Evolutionary conservation across 2,113 vertebrate species (phyloP).

Genomic region (Mus spicilegus): DNA sequence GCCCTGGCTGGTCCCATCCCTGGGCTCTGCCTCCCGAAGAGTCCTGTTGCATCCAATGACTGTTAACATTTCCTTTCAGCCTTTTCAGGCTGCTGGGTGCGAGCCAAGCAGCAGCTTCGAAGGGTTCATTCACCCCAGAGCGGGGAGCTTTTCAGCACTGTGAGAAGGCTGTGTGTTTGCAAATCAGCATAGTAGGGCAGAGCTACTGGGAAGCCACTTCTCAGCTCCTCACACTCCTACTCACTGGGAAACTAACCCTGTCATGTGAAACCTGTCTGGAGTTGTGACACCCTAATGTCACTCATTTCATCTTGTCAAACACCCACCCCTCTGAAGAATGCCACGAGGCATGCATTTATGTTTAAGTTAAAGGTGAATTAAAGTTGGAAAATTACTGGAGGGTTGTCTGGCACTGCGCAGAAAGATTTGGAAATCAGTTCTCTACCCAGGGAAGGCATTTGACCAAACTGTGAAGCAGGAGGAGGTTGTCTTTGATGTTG

Average conservation of each 20-base stretch:
- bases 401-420: slow-evolving; percentile 35
- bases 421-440: neutral
- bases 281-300: slow-evolving; percentile 77
- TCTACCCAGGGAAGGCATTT: neutral
- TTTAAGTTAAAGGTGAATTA: slow-evolving; percentile 71
- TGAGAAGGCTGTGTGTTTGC: slow-evolving; percentile 62
- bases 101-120: neutral
- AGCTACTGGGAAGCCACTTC: slow-evolving; percentile 50
- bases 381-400: slow-evolving; percentile 71
- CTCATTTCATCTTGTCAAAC: slow-evolving; percentile 69
- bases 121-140: slow-evolving; percentile 33
- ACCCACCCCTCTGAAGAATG: slow-evolving; percentile 76
- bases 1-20: neutral
- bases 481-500: neutral
- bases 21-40: neutral
- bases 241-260: slow-evolving; percentile 47
- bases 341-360: slow-evolving; percentile 59
- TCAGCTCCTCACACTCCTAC: slow-evolving; percentile 72
- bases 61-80: slow-evolving; percentile 3
- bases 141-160: slow-evolving; percentile 6
- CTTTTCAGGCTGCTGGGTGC: neutral
- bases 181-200: slow-evolving; percentile 39
- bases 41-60: neutral
- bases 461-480: neutral
- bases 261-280: slow-evolving; percentile 37